Evolutionary conservation across 2,888 invertebrate species (phyloP), one percentile per base, ranked within the genome.

Genomic region (Drosophila yooni): DNA sequence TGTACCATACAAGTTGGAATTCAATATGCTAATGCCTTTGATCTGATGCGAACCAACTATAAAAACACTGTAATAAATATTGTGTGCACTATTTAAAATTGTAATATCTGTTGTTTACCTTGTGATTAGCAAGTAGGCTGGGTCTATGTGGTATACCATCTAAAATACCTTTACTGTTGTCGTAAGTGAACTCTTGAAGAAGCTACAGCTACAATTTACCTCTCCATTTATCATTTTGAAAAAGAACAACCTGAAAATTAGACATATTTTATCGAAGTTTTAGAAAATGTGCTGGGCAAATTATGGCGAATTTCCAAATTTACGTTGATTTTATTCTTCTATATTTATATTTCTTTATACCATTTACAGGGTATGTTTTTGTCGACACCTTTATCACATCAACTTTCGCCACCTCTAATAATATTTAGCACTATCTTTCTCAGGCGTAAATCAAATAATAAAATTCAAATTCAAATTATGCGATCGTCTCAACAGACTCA

Each of bases 361-460:
- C 2, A 3, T 13, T 36, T 60, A 67, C 33, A 60, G 76, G 52
- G 59, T 70, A 66, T 70, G 3, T 6, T 8, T 0, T 21, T n/a
- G 29, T 33, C 21, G 3, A 15, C 18, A 2, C 0, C 11, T n/a
- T 6, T 18, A 5, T 0, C 2, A 4, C 3, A 3, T 1, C 2
- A 40, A 13, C 36, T 50, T 31, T 52, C 38, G 43, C 2, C 61
- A 48, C 61, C 46, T 66, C 51, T 15, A 8, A 54, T n/a, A 15
- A 27, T 27, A 21, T 51, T 34, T 53, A n/a, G n/a, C 56, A 48
- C 50, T 62, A 65, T 68, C 56, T 60, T 66, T 56, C 46, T 7
- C 59, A 48, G 36, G 56, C 63, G 62, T 84, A 88, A 84, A 84
- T 84, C 88, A 88, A 70, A 81, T 61, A 79, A 76, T 88, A 81